Evolutionary conservation across 2,888 invertebrate genomes (phyloP), one percentile per base, ranked within the genome.

Genomic region (Itoplectis maculator): DNA sequence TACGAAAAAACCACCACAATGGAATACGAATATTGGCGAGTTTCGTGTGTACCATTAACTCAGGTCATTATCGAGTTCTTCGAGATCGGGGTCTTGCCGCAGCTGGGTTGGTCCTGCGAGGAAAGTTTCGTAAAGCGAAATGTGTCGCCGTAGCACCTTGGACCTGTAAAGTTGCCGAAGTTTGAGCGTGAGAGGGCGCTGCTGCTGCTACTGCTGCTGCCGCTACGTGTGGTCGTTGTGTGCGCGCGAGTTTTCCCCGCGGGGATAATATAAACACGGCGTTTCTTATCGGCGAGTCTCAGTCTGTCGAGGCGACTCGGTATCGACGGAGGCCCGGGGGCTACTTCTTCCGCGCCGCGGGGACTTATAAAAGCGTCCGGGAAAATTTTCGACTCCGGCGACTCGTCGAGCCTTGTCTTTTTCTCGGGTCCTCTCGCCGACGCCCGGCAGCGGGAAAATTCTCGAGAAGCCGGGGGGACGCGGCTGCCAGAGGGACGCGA

Each of bases 251-350:
- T 79, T 79, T 56, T 73, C 40, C 79, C 73, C 61, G 59, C 51
- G 72, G 61, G 66, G 79, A 74, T 79, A 79, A 79, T 73, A 73
- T 74, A 68, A 79, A 68, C 73, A 72, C 35, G 68, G 47, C 66
- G 68, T 68, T 79, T 68, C 73, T 79, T 73, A 79, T 79, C 79
- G 29, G 40, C 73, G 23, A 73, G 35, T 42, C 51, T 56, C 68
- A 73, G 66, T 79, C 42, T 37, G 42, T 61, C 35, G 47, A 56
- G 45, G 66, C 42, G 11, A 13, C 35, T 49, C n/a, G 76, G 76
- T 54, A 23, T 59, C 68, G 47, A 76, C 66, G 47, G 40, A 40
- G 61, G 47, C 76, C 45, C 3, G 49, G 29, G 20, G 47, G 49
- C 49, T 69, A 49, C 15, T 61, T 69, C 59, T 69, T 68, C 49